Base-by-base conservation (phyloP, 2,888 invertebrate genomes). In the Drosophila mulleri region DNA sequence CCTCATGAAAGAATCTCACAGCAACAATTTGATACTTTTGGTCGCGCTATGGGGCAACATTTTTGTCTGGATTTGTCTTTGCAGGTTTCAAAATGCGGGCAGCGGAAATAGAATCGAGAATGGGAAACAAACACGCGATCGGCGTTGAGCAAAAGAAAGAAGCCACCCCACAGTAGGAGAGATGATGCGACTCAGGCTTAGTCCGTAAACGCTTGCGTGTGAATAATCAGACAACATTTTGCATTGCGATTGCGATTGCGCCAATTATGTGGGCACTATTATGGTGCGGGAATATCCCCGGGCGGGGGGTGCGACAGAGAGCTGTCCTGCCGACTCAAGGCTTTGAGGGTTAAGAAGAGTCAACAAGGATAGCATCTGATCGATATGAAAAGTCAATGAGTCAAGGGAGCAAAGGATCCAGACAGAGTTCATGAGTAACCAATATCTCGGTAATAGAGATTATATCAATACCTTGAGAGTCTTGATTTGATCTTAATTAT, bases 1-100 rank as follows among this genome's bases (percentile, higher is more conserved):
- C 53, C 53, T 54, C 45, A 65, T 45, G 44, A 78, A 90, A 53
- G 32, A 90, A 82, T 80, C 77, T 75, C 72, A 58, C 57, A 69
- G 54, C 56, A 65, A 88, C 83, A 78, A 89, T 89, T 88, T 76
- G 90, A 89, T 89, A 89, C 90, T 90, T 89, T 90, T 68, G 68
- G 74, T 50, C 83, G 75, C 83, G 60, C 72, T 82, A 78, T 85
- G 85, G 74, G 75, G 82, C 81, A 72, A 75, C 48, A 44, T 41
- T 41, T 41, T 41, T 41, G 41, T 41, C 7, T 41, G 79, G 71
- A 67, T 78, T 68, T 75, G 80, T 65, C 69, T 71, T 82, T 66
- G 71, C 88, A 90, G 86, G 89, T 82, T 67, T 62, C 35, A 8
- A 78, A 75, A 89, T 89, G 89, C 89, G 90, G 89, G 89, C 83